These are phyloP conservation scores for Cantharis rustica DNA, from an alignment of 2,888 invertebrate genomes.

Conservation along the genomic window DNA sequence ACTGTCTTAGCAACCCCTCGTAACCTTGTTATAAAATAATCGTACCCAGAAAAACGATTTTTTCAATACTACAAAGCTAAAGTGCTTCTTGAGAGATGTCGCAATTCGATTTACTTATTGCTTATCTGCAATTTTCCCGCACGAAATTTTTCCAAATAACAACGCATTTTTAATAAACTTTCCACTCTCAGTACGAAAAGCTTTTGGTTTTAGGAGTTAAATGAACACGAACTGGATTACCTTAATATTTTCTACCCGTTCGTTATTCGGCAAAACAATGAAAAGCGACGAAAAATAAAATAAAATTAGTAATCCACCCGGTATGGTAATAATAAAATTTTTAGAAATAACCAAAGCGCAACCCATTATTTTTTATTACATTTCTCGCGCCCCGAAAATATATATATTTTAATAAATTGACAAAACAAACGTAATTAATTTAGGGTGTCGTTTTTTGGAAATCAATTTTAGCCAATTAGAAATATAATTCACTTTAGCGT, in stretches of 20 bases:
- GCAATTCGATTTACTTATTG: background rate
- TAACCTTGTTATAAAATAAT: slow-evolving; percentile 27
- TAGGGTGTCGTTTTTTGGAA: slow-evolving; percentile 25
- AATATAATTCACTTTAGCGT: slow-evolving; percentile 30
- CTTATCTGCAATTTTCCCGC: background rate
- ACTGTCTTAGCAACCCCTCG: slow-evolving; percentile 24
- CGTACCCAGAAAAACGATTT: slow-evolving; percentile 23
- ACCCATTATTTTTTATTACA: background rate
- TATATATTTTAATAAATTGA: background rate
- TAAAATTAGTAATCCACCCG: background rate
- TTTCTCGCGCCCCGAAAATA: background rate
- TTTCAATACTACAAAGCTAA: slow-evolving; percentile 3
- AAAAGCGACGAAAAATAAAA: background rate
- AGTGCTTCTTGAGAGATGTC: background rate
- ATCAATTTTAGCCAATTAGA: slow-evolving; percentile 27
- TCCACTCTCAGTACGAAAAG: background rate
- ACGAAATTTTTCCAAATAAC: background rate
- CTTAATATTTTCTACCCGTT: background rate
- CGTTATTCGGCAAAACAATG: background rate
- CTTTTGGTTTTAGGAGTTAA: background rate
- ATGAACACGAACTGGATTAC: background rate
- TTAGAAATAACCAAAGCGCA: background rate
- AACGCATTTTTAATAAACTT: background rate
- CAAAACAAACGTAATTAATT: slow-evolving; percentile 22
- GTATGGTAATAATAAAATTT: background rate